These are phyloP conservation scores for Euwallacea fornicatus DNA, from an alignment of 1,140 invertebrate species.

Conservation along the genomic window DNA sequence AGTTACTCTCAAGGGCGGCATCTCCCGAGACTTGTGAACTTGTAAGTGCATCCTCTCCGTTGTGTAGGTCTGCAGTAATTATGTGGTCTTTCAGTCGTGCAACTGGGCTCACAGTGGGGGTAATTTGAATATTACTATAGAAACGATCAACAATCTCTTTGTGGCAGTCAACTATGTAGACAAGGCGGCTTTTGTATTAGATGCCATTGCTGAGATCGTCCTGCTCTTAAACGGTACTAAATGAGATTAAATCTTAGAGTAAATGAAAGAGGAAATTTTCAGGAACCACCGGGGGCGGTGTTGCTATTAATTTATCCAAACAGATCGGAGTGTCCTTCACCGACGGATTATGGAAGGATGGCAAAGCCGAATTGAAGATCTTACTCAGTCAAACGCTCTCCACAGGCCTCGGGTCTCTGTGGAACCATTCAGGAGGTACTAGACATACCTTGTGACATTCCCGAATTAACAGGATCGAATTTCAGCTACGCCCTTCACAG, in stretches of 20 bases:
- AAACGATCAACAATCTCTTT: neutral
- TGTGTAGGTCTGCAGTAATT: no score
- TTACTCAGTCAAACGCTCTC: neutral
- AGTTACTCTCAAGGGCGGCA: slow-evolving; percentile 11
- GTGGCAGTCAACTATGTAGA: slow-evolving; percentile 1
- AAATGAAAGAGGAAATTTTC: neutral
- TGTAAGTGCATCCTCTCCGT: neutral
- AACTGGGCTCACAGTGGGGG: no score
- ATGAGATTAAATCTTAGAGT: neutral
- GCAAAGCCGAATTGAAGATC: neutral
- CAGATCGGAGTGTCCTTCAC: slow-evolving; percentile 20
- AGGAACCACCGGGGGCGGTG: slow-evolving; percentile 16
- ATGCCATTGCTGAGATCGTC: slow-evolving; percentile 4
- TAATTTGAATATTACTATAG: neutral
- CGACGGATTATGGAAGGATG: slow-evolving; percentile 6
- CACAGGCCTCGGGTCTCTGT: neutral
- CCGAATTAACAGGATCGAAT: neutral
- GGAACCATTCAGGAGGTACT: slow-evolving; percentile 12
- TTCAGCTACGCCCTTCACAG: slow-evolving; percentile 5
- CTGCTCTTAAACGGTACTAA: slow-evolving; percentile 16
- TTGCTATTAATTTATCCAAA: slow-evolving; percentile 4
- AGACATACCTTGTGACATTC: neutral
- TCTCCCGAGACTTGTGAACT: slow-evolving; percentile 12
- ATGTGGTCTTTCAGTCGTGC: no score
- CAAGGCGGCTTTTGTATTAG: slow-evolving; percentile 6